A percentile compares a stretch with the other conserved stretches of the same genome.
phyloP scores from a whole-genome alignment of 1,140 invertebrate genomes.

The Lethrus apterus region DNA sequence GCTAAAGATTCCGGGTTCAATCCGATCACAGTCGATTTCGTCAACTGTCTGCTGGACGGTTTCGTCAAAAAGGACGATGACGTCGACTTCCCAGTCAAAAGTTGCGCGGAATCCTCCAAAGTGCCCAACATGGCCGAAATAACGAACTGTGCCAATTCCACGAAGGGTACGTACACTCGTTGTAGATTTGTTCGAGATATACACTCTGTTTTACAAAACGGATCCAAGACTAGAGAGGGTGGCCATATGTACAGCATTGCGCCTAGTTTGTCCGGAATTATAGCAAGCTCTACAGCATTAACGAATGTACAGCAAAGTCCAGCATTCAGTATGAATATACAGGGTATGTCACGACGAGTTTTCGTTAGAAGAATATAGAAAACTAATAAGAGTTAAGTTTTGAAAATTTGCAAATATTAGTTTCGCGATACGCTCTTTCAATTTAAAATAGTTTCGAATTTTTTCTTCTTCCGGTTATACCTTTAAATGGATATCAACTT shows the following conservation, averaged over 20 bases:
- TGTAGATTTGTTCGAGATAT: neutral
- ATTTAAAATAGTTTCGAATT: no score
- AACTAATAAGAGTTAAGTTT: no score
- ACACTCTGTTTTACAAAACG: neutral
- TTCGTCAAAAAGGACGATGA: neutral
- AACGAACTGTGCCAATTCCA: neutral
- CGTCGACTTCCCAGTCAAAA: neutral
- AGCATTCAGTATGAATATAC: no score
- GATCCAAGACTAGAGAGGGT: neutral
- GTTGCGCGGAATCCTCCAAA: neutral
- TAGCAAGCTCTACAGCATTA: no score
- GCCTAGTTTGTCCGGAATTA: neutral
- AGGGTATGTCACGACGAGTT: no score
- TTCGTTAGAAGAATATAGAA: no score
- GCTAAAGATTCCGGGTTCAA: slow-evolving; percentile 1
- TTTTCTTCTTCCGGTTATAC: no score
- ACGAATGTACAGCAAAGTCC: no score
- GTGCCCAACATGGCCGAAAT: neutral
- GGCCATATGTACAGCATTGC: neutral
- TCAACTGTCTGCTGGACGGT: neutral
- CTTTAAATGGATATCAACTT: no score
- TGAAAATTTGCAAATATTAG: no score
- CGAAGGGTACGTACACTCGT: neutral
- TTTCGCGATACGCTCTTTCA: no score
- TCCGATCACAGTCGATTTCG: neutral